Evolutionary conservation across 2,113 vertebrate genomes (phyloP).

Genomic region (Pterocles gutturalis): DNA sequence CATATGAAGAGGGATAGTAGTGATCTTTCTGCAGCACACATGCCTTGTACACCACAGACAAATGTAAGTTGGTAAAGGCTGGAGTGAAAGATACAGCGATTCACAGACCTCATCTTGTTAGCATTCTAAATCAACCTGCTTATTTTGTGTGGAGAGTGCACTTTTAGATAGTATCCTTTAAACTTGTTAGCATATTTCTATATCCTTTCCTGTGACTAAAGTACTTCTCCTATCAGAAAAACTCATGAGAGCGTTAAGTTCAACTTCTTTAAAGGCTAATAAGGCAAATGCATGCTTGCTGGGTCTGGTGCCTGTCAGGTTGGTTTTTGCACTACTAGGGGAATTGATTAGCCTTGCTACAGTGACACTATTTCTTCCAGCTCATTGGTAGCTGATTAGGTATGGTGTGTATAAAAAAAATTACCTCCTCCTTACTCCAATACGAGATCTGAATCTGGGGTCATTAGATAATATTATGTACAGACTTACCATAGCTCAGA

Average conservation of each 20-base stretch:
- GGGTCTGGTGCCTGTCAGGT: neutral
- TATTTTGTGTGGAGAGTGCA: neutral
- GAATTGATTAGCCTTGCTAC: neutral
- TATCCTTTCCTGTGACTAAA: neutral
- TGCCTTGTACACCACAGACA: neutral
- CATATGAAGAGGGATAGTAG: neutral
- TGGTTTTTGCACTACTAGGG: neutral
- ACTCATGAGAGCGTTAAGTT: neutral
- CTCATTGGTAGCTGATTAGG: neutral
- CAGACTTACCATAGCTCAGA: neutral
- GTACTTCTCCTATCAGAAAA: neutral
- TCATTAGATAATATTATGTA: neutral
- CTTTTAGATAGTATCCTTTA: neutral
- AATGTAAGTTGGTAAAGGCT: neutral
- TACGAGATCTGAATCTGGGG: neutral
- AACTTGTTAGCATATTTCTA: neutral
- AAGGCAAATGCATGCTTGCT: neutral
- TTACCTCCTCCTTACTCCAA: neutral
- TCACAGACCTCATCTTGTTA: neutral
- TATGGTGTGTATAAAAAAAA: neutral
- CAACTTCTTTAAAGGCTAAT: neutral
- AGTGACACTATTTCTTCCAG: neutral
- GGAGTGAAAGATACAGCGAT: rapidly evolving
- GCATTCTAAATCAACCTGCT: neutral
- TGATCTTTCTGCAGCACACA: neutral